Base-by-base conservation (phyloP, 2,888 invertebrate genomes). In the Hedychridium roseum region DNA sequence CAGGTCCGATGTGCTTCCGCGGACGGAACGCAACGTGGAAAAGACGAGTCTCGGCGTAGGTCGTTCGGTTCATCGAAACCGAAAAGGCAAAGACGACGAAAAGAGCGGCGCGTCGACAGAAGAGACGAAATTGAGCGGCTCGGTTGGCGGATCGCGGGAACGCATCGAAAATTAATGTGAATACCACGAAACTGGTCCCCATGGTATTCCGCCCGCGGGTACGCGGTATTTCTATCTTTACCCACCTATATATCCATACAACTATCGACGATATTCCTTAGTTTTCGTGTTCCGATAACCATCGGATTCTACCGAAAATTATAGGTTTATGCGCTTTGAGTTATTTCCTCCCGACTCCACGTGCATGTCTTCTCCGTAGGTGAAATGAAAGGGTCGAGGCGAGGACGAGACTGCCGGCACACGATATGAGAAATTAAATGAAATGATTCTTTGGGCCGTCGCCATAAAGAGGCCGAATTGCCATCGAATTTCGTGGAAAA, bases 251-350 rank as follows among this genome's bases (percentile, higher is more conserved):
- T n/a, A n/a, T n/a, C n/a, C n/a, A n/a, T n/a, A n/a, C n/a, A n/a
- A 68, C 67, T 66, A 66, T 64, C 66, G 62, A 69, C 71, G 66
- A 71, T 69, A 68, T 60, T 68, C 66, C 62, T 68, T 63, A 54
- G 34, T 60, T 62, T 58, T 35, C 36, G 5, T 12, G 28, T 34
- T 45, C 30, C 63, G 72, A 72, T 72, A 71, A 72, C 55, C 58
- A 50, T 62, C 66, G 59, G 63, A 64, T 59, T 53, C 49, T 50
- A 51, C 51, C 67, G 62, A 72, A 75, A 75, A 75, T 76, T 75
- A 75, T 76, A 74, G 73, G 74, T 73, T 74, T 75, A 73, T 69
- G 72, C 68, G 57, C 66, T 74, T 74, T 74, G 74, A 76, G 71
- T 76, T 74, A 75, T 75, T 74, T 69, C 68, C 65, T 65, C 56